These are phyloP conservation scores for Chloroceryle aenea DNA, from an alignment of 2,113 vertebrate genomes.

Conservation along the genomic window DNA sequence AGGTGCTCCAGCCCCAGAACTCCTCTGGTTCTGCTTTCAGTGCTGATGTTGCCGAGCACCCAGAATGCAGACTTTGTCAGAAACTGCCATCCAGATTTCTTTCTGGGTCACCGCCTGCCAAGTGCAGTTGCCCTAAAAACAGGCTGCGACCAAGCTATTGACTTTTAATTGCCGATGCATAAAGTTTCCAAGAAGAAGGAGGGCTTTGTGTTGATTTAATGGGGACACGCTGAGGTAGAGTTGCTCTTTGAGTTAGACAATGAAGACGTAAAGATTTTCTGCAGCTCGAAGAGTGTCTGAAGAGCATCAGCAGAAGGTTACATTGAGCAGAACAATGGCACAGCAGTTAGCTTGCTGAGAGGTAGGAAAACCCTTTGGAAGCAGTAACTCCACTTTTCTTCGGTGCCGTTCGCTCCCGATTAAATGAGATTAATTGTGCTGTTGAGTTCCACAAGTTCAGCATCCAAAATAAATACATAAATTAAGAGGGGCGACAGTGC, in stretches of 20 bases:
- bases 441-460: constrained; percentile 22
- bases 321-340: constrained; percentile 30
- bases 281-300: background rate
- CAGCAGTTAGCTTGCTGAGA: constrained; percentile 50
- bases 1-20: background rate
- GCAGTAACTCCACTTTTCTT: constrained; percentile 33
- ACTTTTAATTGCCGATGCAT: constrained; percentile 48
- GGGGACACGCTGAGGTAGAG: constrained; percentile 30
- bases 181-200: constrained; percentile 50
- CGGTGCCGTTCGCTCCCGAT: background rate
- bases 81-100: background rate
- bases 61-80: background rate
- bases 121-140: constrained; percentile 40
- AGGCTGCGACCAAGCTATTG: constrained; percentile 33
- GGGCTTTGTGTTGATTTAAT: constrained; percentile 49
- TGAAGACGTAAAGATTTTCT: constrained; percentile 31
- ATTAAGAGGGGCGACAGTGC: constrained; percentile 31
- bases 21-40: background rate
- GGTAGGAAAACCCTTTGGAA: constrained; percentile 48
- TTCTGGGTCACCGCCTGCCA: constrained; percentile 41
- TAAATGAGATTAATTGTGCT: constrained; percentile 62
- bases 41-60: background rate
- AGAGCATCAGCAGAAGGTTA: constrained; percentile 46
- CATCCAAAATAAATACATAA: constrained; percentile 71
- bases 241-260: constrained; percentile 23